phyloP scores from a whole-genome alignment of 2,888 invertebrate genomes.

The Acleris literana region DNA sequence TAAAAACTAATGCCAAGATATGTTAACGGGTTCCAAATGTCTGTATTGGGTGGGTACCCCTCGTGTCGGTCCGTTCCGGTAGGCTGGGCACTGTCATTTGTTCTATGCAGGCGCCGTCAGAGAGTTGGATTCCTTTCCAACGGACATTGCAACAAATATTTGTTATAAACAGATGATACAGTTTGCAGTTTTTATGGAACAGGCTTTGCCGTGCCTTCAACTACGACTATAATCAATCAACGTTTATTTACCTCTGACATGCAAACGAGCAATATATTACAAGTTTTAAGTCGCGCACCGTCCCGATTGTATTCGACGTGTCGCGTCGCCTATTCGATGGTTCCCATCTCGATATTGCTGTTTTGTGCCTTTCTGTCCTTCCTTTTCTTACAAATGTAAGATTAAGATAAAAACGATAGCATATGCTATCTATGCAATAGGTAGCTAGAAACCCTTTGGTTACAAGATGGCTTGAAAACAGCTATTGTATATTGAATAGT shows the following conservation, averaged over 20 bases:
- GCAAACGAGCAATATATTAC: conserved; percentile 22
- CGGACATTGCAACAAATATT: conserved; percentile 5
- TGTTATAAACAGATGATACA: neutral
- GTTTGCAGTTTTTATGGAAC: neutral
- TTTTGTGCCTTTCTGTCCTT: no score
- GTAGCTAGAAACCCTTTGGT: no score
- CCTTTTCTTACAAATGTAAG: no score
- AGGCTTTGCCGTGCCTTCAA: conserved; percentile 1
- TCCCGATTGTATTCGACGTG: no score
- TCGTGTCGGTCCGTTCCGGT: conserved; percentile 23
- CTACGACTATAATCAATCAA: conserved; percentile 4
- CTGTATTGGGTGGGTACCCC: conserved; percentile 20
- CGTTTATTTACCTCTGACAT: conserved; percentile 14
- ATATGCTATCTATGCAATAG: no score
- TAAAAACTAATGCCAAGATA: neutral
- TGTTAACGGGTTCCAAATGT: conserved; percentile 3
- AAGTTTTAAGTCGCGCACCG: neutral
- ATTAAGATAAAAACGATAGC: no score
- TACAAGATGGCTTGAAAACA: no score
- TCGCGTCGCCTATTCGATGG: no score
- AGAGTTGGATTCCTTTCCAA: conserved; percentile 25
- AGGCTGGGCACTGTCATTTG: conserved; percentile 31
- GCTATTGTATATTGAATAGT: no score
- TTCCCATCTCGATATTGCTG: no score
- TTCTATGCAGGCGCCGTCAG: conserved; percentile 26